A percentile compares a stretch with the other conserved stretches of the same genome.
Evolutionary conservation across 2,888 invertebrate species (phyloP).

Genomic region (Agrilus cyanescens): DNA sequence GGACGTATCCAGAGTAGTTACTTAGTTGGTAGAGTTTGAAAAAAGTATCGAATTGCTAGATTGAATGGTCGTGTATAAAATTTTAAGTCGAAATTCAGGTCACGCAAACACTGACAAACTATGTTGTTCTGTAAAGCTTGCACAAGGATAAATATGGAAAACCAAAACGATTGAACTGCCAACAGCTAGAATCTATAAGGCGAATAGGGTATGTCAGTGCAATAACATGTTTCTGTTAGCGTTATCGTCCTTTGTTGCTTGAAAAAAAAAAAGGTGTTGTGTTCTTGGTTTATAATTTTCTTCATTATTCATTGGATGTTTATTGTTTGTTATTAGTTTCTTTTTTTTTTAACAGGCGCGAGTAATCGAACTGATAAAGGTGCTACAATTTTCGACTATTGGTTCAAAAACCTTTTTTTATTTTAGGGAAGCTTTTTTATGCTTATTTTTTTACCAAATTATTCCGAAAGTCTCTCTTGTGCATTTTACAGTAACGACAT

Average conservation of each 20-base stretch:
- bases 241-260: background rate
- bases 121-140: conserved; percentile 58
- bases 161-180: conserved; percentile 66
- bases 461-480: conserved; percentile 16
- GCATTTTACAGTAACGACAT: conserved; percentile 25
- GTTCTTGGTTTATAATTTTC: background rate
- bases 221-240: conserved; percentile 1
- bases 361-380: no score
- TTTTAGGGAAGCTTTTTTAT: background rate
- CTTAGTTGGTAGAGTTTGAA: conserved; percentile 1
- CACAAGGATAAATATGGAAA: conserved; percentile 80
- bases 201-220: conserved; percentile 57
- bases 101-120: conserved; percentile 20
- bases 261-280: background rate
- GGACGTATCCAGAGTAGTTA: background rate
- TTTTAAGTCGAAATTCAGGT: conserved; percentile 14
- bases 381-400: no score
- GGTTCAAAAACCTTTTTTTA: no score
- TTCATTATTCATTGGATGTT: background rate
- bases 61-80: conserved; percentile 3
- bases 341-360: conserved; percentile 4
- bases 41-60: conserved; percentile 1
- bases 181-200: conserved; percentile 66
- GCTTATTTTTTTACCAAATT: conserved; percentile 2
- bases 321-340: conserved; percentile 8